Base-by-base conservation (phyloP, 2,888 invertebrate genomes). In the Resseliella maxima region DNA sequence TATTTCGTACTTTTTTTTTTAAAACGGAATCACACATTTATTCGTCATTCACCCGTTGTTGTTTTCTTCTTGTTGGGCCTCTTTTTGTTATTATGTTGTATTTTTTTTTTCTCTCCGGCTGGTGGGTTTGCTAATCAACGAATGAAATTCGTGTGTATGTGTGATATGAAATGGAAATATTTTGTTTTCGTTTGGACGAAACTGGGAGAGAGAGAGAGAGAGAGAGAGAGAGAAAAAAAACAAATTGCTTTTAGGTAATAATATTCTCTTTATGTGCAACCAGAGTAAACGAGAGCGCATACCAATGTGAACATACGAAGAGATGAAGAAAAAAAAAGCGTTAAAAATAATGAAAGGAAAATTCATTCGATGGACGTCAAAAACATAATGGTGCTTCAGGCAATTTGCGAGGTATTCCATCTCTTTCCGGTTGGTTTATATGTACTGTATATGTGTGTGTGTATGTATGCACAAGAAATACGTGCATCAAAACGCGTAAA, bases 81-180 rank as follows among this genome's bases (percentile, higher is more conserved):
- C 31, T 8, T 27, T 72, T n/a, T n/a, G 6, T 35, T 12, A 18
- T 72, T 0, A 12, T 31, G 0, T 31, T 72, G 10, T 18, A 0
- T 72, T 72, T 27, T 3, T 3, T n/a, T 59, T n/a, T 24, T 8
- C 59, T n/a, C 59, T 59, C 3, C 5, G 31, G 31, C 24, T 27
- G 72, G 31, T 31, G 72, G 72, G 18, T 72, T 72, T 72, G 72
- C 72, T 72, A 72, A 72, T 72, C 72, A 72, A 72, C 35, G 15
- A n/a, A 72, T 31, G 72, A 72, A 72, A 72, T 72, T 35, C 59
- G 59, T 59, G 24, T 50, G 50, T 50, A 18, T 50, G 50, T 72
- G 72, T 72, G 72, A 72, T 72, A 31, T 72, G 72, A 31, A 72
- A 72, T 72, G 72, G 72, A 72, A 72, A 72, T 31, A 31, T 72